These are phyloP conservation scores for Gallinago undulata DNA, from an alignment of 2,113 vertebrate genomes.

Conservation along the genomic window DNA sequence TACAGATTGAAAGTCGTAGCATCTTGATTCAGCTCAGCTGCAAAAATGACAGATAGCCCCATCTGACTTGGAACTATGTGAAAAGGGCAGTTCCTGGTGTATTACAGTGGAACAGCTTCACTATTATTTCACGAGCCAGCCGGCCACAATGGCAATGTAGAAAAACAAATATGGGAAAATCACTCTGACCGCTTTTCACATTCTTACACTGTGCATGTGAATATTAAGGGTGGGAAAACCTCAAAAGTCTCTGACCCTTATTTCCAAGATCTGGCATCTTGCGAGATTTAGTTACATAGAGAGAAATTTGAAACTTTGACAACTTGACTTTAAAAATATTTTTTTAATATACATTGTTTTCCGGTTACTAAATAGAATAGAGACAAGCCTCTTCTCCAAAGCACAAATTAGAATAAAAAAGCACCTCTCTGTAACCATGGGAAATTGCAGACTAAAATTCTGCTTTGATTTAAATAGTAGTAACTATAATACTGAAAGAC, in stretches of 20 bases:
- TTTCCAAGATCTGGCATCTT: conserved; percentile 23
- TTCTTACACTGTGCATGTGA: conserved; percentile 16
- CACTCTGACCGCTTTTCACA: not conserved
- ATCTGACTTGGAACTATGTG: not conserved
- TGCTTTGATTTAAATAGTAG: not conserved
- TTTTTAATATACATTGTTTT: not conserved
- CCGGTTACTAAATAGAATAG: not conserved
- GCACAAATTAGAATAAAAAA: not conserved
- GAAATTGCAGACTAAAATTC: not conserved
- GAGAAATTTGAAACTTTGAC: conserved; percentile 28
- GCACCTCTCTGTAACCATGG: not conserved
- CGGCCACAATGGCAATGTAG: not conserved
- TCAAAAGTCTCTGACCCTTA: conserved; percentile 34
- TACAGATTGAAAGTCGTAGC: not conserved
- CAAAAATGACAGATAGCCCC: not conserved
- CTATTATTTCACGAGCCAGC: conserved; percentile 14
- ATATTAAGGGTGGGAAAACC: conserved; percentile 62
- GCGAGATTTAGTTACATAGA: not conserved
- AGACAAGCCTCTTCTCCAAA: not conserved
- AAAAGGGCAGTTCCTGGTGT: not conserved
- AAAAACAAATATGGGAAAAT: conserved; percentile 55
- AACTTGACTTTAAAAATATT: conserved; percentile 11
- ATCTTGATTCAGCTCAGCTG: not conserved
- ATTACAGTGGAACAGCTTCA: not conserved
- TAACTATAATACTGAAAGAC: not conserved